phyloP scores from a whole-genome alignment of 2,797 vertebrate species.

The Phalanger gymnotis region DNA sequence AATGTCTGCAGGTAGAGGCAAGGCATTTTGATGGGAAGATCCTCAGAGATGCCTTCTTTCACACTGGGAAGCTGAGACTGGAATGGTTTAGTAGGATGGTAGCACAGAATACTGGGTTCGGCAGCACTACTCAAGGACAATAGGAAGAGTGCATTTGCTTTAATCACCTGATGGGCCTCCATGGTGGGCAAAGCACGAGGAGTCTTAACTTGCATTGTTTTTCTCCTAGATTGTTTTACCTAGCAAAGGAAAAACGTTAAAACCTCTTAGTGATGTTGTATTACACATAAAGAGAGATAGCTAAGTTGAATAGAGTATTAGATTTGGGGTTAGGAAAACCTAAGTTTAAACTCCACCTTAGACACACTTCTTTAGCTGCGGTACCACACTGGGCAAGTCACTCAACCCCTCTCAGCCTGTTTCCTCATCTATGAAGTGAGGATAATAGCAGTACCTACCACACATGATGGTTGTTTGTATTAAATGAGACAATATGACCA shows the following conservation, averaged over 20 bases:
- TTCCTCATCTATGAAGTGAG: neutral
- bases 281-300: neutral
- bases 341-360: neutral
- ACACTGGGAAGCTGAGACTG: slow-evolving; percentile 96
- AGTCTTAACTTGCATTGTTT: slow-evolving; percentile 97
- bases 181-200: slow-evolving; percentile 97
- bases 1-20: slow-evolving; percentile 98
- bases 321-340: neutral
- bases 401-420: neutral
- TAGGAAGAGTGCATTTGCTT: slow-evolving; percentile 96
- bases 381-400: neutral
- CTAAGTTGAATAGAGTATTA: neutral
- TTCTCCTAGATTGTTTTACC: slow-evolving; percentile 98
- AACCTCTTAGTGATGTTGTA: slow-evolving; percentile 5
- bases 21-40: slow-evolving; percentile 96
- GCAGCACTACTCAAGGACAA: slow-evolving; percentile 98
- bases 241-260: slow-evolving; percentile 71
- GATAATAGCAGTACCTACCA: neutral
- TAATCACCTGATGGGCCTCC: slow-evolving; percentile 99
- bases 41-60: slow-evolving; percentile 97
- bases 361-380: neutral
- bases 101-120: slow-evolving; percentile 95
- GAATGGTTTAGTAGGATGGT: slow-evolving; percentile 94
- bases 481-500: neutral
- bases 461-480: neutral